Base-by-base conservation (phyloP, 2,888 invertebrate species). In the Dryocosmus kuriphilus region DNA sequence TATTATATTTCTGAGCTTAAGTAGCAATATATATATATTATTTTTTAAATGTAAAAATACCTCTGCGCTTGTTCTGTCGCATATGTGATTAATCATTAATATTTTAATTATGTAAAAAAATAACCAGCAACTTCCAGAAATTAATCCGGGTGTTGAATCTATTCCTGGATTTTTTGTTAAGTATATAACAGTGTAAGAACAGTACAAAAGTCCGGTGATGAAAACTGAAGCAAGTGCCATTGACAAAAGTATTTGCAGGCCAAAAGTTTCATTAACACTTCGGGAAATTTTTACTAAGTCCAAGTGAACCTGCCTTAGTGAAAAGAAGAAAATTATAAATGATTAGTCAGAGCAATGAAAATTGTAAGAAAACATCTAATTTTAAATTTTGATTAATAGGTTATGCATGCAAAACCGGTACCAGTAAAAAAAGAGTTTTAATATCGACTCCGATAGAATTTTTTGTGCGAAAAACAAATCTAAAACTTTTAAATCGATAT, bases 291-390 rank as follows among this genome's bases (percentile, higher is more conserved):
- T 85, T 11, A 84, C 77, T 57, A 88, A 65, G 32, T 86, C 86
- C 51, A 86, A 81, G 62, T 88, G 88, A 46, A 85, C 77, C 77
- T 86, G 85, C 62, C 88, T 88, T 51, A 3, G 16, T 41, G 8
- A 24, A 41, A 41, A 41, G 14, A 41, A 41, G 14, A 1, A 1
- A 16, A 14, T 41, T 1, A 9, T 22, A 22, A 55, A n/a, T 55
- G 1, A n/a, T 55, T 65, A 32, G 8, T 7, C 2, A n/a, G n/a
- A 55, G 51, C 1, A 55, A 55, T 55, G 1, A 4, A 55, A 55
- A 55, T 4, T 14, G 1, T 41, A 41, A 4, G 3, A 41, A 41
- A 2, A 2, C 16, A 41, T 14, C 4, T 41, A 4, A 41, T 41
- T 41, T 41, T 14, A 16, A 41, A 16, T 16, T 14, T 41, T 41